These are phyloP conservation scores for Sprattus sprattus DNA, from an alignment of 2,113 vertebrate species.

Conservation along the genomic window DNA sequence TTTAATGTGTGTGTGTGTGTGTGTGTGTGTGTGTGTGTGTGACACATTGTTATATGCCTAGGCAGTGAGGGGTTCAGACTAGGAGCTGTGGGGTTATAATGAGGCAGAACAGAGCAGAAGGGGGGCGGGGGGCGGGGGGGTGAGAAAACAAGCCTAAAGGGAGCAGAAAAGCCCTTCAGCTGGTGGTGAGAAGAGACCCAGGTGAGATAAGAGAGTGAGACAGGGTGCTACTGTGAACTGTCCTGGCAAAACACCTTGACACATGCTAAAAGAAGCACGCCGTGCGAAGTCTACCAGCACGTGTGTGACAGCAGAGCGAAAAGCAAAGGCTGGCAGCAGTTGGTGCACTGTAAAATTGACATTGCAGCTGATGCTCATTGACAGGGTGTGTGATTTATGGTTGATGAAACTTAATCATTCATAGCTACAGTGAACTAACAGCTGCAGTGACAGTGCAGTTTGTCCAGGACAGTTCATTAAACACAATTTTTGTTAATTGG, in stretches of 20 bases:
- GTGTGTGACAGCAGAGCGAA: background rate
- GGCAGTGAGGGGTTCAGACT: conserved; percentile 20
- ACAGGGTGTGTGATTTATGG: background rate
- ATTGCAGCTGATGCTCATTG: background rate
- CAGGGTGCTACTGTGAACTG: conserved; percentile 22
- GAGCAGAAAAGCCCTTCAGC: conserved; percentile 6
- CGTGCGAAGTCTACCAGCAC: background rate
- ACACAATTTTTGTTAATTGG: conserved; percentile 17
- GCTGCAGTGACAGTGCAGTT: background rate
- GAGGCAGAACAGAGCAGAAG: conserved; percentile 47
- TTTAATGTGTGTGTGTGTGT: background rate
- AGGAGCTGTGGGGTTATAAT: conserved; percentile 41
- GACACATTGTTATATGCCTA: background rate
- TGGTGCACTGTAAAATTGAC: background rate
- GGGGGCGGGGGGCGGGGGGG: background rate
- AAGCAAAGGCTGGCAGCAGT: background rate
- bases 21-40: background rate
- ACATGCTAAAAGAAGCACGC: background rate
- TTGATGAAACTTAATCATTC: background rate
- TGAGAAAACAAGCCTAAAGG: background rate
- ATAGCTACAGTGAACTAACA: background rate
- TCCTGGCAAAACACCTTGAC: conserved; percentile 32
- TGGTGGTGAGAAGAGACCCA: conserved; percentile 33
- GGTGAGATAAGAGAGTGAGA: conserved; percentile 23
- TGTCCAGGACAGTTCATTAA: conserved; percentile 24